These are phyloP conservation scores for Bucorvus abyssinicus DNA, from an alignment of 2,797 vertebrate species.

Conservation along the genomic window DNA sequence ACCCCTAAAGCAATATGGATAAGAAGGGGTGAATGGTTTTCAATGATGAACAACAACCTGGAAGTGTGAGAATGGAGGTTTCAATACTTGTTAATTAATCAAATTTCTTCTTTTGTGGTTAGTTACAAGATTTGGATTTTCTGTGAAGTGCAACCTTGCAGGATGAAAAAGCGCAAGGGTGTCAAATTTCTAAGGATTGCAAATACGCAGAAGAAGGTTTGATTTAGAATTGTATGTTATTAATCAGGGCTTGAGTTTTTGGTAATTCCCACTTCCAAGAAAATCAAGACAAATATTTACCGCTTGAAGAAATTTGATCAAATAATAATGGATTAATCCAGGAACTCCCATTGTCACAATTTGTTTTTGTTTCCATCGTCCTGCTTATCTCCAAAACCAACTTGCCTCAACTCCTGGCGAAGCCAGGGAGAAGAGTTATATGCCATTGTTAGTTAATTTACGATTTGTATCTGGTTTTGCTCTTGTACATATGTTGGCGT, in stretches of 20 bases:
- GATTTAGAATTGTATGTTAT: neutral
- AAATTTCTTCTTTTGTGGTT: slow-evolving; percentile 68
- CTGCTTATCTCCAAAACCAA: slow-evolving; percentile 68
- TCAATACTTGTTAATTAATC: slow-evolving; percentile 72
- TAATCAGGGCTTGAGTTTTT: neutral
- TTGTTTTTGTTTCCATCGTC: slow-evolving; percentile 68
- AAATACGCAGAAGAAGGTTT: neutral
- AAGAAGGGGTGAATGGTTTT: slow-evolving; percentile 70
- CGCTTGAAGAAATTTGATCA: slow-evolving; percentile 70
- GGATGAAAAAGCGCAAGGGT: slow-evolving; percentile 1
- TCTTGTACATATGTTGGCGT: slow-evolving; percentile 78
- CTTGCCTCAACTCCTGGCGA: slow-evolving; percentile 67
- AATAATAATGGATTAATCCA: slow-evolving; percentile 65
- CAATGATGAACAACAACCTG: slow-evolving; percentile 66
- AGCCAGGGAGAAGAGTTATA: slow-evolving; percentile 56
- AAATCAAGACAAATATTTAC: neutral
- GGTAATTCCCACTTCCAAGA: neutral
- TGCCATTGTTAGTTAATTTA: slow-evolving; percentile 65
- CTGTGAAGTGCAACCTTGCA: slow-evolving; percentile 48
- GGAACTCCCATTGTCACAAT: slow-evolving; percentile 69
- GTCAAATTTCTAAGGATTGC: neutral
- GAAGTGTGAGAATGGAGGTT: slow-evolving; percentile 70
- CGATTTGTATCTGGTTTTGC: slow-evolving; percentile 69
- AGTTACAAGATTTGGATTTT: slow-evolving; percentile 41
- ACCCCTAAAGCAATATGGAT: slow-evolving; percentile 72